Conservation (phyloP, 2,113 vertebrate genomes). For the Peromyscus maniculatus region DNA sequence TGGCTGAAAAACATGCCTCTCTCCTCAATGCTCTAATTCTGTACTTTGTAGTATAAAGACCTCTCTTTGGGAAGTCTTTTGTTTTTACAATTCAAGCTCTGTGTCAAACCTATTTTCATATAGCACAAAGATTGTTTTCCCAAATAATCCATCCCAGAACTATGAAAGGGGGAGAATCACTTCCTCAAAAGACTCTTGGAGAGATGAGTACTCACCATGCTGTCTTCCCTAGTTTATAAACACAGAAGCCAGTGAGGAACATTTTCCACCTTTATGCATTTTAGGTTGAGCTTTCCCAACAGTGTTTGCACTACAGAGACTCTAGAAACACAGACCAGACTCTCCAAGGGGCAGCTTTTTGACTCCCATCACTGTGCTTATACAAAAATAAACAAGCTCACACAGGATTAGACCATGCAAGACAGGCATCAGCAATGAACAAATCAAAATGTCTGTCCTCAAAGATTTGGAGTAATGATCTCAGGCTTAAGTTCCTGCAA, state of each 20-base stretch:
- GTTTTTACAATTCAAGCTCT: neutral
- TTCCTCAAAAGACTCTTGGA: neutral
- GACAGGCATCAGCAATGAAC: neutral
- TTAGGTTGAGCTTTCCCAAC: neutral
- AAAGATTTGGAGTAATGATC: neutral
- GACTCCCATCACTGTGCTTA: neutral
- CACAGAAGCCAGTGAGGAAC: neutral
- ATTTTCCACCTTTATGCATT: neutral
- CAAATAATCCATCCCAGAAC: neutral
- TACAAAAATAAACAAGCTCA: neutral
- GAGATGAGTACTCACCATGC: neutral
- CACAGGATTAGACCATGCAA: rapidly evolving
- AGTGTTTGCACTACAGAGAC: neutral
- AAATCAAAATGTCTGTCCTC: neutral
- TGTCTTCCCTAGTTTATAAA: neutral
- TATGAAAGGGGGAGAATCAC: neutral
- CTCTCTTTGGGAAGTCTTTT: neutral
- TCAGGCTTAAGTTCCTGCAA: neutral
- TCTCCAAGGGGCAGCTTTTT: neutral
- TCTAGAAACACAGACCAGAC: neutral
- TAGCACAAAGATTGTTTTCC: neutral
- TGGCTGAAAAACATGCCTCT: neutral
- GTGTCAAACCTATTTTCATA: neutral
- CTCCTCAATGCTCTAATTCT: neutral
- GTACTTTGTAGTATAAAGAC: neutral